A percentile compares a stretch with the other conserved stretches of the same genome.
phyloP scores from a whole-genome alignment of 2,113 vertebrate genomes.

The Carassius gibelio region DNA sequence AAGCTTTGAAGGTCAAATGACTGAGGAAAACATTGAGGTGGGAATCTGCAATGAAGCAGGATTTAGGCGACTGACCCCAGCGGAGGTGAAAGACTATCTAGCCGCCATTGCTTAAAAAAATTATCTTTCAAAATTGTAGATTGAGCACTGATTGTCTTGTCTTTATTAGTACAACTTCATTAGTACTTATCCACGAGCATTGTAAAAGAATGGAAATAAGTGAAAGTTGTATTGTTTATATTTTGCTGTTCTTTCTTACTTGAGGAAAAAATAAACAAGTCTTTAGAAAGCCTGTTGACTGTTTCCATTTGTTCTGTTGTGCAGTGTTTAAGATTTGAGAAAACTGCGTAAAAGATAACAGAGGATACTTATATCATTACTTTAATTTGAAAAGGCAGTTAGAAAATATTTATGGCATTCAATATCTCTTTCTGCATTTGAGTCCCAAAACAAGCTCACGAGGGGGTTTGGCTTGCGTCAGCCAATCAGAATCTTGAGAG shows the following conservation, averaged over 20 bases:
- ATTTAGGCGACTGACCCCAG: slow-evolving; percentile 93
- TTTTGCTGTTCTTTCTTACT: slow-evolving; percentile 62
- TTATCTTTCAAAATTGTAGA: neutral
- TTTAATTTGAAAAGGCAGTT: too few relatives aligned
- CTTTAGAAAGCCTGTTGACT: neutral
- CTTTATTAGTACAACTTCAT: slow-evolving; percentile 10
- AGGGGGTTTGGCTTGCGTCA: slow-evolving; percentile 40
- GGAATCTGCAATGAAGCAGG: slow-evolving; percentile 97
- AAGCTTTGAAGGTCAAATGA: slow-evolving; percentile 99
- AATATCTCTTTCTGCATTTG: neutral
- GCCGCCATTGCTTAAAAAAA: slow-evolving; percentile 87
- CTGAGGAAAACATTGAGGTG: slow-evolving; percentile 98
- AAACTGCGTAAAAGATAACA: neutral
- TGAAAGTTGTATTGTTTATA: slow-evolving; percentile 67
- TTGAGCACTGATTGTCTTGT: slow-evolving; percentile 15
- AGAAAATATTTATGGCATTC: too few relatives aligned
- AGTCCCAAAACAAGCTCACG: neutral
- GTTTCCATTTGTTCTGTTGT: neutral
- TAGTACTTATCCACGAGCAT: neutral
- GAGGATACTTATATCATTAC: too few relatives aligned
- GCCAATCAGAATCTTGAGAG: slow-evolving; percentile 52
- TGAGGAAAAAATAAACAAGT: slow-evolving; percentile 68
- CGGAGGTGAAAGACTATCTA: slow-evolving; percentile 98
- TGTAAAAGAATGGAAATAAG: slow-evolving; percentile 32
- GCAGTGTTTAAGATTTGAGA: neutral